Percentiles rank a stretch among this genome's conserved stretches.
Conservation (phyloP, 2,113 vertebrate species). For the Lasiurus cinereus region DNA sequence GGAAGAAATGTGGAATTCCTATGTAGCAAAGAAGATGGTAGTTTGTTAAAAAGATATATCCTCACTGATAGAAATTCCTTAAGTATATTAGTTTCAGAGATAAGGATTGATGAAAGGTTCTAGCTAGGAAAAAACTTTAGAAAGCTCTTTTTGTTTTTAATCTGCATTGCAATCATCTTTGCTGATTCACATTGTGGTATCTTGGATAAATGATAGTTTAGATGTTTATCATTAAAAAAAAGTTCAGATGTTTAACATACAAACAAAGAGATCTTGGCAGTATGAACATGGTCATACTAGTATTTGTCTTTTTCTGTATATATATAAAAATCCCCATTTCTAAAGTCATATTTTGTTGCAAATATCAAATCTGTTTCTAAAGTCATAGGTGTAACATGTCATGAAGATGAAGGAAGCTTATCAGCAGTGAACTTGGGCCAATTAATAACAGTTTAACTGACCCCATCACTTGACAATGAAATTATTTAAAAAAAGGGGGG, state of each 20-base stretch:
- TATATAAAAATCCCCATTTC: background rate
- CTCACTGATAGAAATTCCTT: background rate
- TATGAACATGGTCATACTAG: background rate
- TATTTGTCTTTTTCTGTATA: background rate
- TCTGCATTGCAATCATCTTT: slow-evolving; percentile 20
- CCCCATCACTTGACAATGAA: background rate
- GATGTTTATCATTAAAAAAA: background rate
- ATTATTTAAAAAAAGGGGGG: slow-evolving; percentile 4
- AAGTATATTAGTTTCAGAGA: slow-evolving; percentile 43
- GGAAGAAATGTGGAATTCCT: slow-evolving; percentile 97
- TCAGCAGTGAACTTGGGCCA: background rate
- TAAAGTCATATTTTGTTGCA: slow-evolving; percentile 9
- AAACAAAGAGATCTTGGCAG: background rate
- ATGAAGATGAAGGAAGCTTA: slow-evolving; percentile 49
- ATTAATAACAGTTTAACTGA: background rate
- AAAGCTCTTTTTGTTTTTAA: background rate
- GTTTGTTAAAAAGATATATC: slow-evolving; percentile 57
- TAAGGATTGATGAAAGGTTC: background rate
- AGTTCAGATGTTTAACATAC: background rate
- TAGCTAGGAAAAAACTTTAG: background rate
- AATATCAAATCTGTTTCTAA: background rate
- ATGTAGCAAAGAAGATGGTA: slow-evolving; percentile 62
- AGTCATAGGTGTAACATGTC: background rate
- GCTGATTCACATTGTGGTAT: background rate
- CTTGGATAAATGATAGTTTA: background rate